These are phyloP conservation scores for Brachypalpus laphriformis DNA, from an alignment of 2,888 invertebrate genomes.

Conservation along the genomic window DNA sequence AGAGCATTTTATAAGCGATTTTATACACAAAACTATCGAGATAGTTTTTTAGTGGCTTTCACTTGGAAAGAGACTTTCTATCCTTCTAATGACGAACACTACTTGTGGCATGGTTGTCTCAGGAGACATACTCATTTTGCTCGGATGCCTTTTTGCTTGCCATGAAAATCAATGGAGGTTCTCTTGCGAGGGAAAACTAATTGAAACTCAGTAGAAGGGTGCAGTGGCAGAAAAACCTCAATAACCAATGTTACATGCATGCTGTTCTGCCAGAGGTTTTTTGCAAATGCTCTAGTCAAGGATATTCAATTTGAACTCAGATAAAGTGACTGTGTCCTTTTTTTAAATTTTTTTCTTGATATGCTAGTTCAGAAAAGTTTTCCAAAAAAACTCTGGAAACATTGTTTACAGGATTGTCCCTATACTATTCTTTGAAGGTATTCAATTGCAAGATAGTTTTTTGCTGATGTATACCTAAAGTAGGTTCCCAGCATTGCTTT, in stretches of 20 bases:
- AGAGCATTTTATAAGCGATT: background rate
- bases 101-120: slow-evolving; percentile 18
- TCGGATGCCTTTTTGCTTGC: slow-evolving; percentile 16
- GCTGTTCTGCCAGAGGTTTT: background rate
- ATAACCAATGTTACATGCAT: slow-evolving; percentile 16
- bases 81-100: background rate
- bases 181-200: slow-evolving; percentile 18
- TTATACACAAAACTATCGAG: background rate
- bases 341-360: slow-evolving; percentile 5
- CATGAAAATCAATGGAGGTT: slow-evolving; percentile 27
- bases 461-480: background rate
- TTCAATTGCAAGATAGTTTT: background rate
- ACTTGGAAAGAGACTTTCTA: background rate
- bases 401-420: background rate
- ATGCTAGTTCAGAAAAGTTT: background rate
- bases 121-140: background rate
- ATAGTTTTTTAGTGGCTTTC: slow-evolving; percentile 19
- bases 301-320: background rate
- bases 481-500: too few relatives aligned
- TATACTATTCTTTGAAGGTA: background rate
- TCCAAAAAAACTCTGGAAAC: background rate
- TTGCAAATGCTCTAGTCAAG: background rate
- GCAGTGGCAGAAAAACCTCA: background rate
- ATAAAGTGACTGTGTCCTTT: background rate
- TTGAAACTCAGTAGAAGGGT: slow-evolving; percentile 20